Conservation (phyloP, 2,888 invertebrate species). For the Troides oblongomaculatus region DNA sequence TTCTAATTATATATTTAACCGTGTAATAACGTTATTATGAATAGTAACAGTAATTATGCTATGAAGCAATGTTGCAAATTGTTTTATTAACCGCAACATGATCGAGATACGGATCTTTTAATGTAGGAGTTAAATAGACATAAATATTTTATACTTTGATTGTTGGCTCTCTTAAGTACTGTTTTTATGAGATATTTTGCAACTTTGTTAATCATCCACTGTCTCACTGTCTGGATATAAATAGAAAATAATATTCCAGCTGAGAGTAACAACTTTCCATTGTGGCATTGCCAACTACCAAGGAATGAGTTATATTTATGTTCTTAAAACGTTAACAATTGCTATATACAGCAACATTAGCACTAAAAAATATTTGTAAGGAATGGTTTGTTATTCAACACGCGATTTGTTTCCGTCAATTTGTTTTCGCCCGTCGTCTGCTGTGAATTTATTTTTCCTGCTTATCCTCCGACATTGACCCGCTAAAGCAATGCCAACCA, state of each 20-base stretch:
- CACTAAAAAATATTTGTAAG: constrained; percentile 35
- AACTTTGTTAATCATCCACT: too few species aligned
- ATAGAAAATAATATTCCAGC: too few species aligned
- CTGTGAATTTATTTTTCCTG: constrained; percentile 58
- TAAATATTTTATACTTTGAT: neutral
- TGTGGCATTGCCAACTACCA: too few species aligned
- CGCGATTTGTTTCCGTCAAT: constrained; percentile 43
- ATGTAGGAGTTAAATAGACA: neutral
- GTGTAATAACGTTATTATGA: too few species aligned
- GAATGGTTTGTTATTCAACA: constrained; percentile 44
- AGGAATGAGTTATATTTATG: neutral
- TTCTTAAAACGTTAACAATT: neutral
- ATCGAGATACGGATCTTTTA: neutral
- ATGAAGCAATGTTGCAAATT: neutral
- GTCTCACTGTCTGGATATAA: too few species aligned
- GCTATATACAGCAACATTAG: neutral
- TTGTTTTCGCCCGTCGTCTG: constrained; percentile 46
- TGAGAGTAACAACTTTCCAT: too few species aligned
- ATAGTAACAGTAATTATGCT: too few species aligned
- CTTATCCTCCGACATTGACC: constrained; percentile 64
- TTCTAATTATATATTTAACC: too few species aligned
- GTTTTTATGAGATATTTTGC: too few species aligned
- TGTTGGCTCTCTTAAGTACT: too few species aligned
- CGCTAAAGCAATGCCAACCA: constrained; percentile 59
- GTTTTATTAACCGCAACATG: constrained; percentile 1